A percentile compares a stretch with the other conserved stretches of the same genome.
phyloP scores from a whole-genome alignment of 1,140 invertebrate genomes.

The Caenorhabditis inopinata region DNA sequence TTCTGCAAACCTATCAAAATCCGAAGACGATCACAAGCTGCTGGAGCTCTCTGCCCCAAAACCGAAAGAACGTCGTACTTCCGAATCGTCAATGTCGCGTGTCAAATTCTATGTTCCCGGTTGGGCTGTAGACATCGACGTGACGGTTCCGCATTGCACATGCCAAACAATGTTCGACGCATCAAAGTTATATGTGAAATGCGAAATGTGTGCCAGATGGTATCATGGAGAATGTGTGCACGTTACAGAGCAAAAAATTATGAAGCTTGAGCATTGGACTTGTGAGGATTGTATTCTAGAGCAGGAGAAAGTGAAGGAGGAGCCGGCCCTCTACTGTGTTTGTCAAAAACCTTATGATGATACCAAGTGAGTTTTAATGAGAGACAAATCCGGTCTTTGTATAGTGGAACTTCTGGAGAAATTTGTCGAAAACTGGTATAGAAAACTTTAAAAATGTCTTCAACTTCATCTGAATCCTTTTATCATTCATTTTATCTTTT shows the following conservation, averaged over 20 bases:
- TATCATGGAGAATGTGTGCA: conserved; percentile 96
- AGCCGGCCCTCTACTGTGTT: conserved; percentile 87
- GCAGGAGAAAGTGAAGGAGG: conserved; percentile 75
- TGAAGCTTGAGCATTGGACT: background rate
- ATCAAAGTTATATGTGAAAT: conserved; percentile 77
- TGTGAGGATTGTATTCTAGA: conserved; percentile 48
- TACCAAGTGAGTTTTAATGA: conserved; percentile 75
- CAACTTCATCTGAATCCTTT: no score
- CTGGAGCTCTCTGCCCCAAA: background rate
- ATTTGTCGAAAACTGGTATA: no score
- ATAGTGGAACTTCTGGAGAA: no score
- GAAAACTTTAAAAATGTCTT: no score
- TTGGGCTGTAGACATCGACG: background rate
- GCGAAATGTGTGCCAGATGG: conserved; percentile 97
- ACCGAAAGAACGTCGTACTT: background rate
- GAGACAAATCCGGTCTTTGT: background rate
- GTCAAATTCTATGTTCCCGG: background rate
- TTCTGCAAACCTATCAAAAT: background rate
- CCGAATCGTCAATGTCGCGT: background rate
- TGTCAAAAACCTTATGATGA: conserved; percentile 95
- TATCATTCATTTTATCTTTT: no score
- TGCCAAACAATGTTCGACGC: conserved; percentile 88
- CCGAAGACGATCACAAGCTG: background rate
- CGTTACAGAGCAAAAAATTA: conserved; percentile 77
- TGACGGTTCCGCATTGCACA: conserved; percentile 76